phyloP scores from a whole-genome alignment of 1,140 invertebrate genomes.

The Caenorhabditis inopinata region DNA sequence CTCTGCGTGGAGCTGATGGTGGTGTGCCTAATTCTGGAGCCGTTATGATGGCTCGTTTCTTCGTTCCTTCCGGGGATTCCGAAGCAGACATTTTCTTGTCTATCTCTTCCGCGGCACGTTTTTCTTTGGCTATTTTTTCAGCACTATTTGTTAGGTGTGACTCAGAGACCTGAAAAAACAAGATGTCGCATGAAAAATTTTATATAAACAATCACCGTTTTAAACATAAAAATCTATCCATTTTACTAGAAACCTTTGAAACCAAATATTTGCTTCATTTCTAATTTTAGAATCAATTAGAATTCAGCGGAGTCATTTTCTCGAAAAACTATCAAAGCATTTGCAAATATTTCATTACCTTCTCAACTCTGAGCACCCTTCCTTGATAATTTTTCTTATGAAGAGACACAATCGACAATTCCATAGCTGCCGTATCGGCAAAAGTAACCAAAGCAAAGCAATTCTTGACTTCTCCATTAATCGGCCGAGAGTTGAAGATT shows the following conservation, averaged over 20 bases:
- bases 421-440: neutral
- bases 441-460: neutral
- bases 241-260: no score
- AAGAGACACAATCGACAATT: neutral
- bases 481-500: conserved; percentile 2
- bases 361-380: conserved; percentile 1
- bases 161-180: neutral
- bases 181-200: neutral
- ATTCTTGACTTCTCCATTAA: neutral
- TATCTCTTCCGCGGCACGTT: neutral
- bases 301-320: neutral
- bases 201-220: no score
- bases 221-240: neutral
- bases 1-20: neutral
- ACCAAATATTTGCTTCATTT: no score
- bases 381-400: neutral
- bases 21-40: neutral
- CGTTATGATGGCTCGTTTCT: neutral
- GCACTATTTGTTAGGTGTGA: neutral
- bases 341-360: neutral
- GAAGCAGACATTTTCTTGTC: neutral
- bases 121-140: neutral
- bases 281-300: no score
- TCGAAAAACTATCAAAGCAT: neutral
- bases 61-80: neutral